phyloP scores from a whole-genome alignment of 1,140 invertebrate genomes.

The Drosophila insularis region DNA sequence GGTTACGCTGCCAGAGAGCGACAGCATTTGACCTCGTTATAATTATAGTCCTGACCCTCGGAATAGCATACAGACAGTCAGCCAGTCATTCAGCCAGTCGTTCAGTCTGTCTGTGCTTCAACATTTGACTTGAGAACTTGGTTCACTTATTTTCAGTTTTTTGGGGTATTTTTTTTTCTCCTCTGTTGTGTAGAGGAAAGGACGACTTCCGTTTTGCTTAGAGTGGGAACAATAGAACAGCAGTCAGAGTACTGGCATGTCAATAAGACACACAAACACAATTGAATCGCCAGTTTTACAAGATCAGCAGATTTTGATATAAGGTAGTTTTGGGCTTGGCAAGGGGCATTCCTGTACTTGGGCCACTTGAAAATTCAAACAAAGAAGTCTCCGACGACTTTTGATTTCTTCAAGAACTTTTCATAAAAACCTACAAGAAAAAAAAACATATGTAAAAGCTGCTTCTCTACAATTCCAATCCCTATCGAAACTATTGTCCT shows the following conservation, averaged over 20 bases:
- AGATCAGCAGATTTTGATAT: conserved; percentile 62
- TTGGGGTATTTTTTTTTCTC: conserved; percentile 15
- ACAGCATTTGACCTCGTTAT: conserved; percentile 67
- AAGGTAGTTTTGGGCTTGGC: conserved; percentile 26
- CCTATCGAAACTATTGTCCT: conserved; percentile 48
- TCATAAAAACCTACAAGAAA: conserved; percentile 19
- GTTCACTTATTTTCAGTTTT: conserved; percentile 9
- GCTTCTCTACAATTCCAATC: conserved; percentile 27
- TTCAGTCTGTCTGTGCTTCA: conserved; percentile 32
- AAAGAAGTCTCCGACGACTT: conserved; percentile 61
- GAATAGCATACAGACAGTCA: not conserved
- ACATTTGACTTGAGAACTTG: conserved; percentile 43
- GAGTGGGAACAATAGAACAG: conserved; percentile 53
- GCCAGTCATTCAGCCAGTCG: not conserved
- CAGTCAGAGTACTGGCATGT: conserved; percentile 60
- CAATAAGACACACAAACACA: conserved; percentile 57
- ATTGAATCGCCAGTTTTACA: conserved; percentile 61
- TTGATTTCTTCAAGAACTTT: conserved; percentile 73
- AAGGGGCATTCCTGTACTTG: conserved; percentile 54
- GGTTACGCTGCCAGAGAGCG: conserved; percentile 12
- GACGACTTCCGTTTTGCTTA: conserved; percentile 57
- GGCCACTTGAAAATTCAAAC: conserved; percentile 54
- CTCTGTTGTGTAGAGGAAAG: conserved; percentile 25
- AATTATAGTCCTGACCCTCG: conserved; percentile 62
- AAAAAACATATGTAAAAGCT: conserved; percentile 51